Evolutionary conservation across 2,888 invertebrate genomes (phyloP), one percentile per base, ranked within the genome.

Genomic region (Linnaemya vulpina): DNA sequence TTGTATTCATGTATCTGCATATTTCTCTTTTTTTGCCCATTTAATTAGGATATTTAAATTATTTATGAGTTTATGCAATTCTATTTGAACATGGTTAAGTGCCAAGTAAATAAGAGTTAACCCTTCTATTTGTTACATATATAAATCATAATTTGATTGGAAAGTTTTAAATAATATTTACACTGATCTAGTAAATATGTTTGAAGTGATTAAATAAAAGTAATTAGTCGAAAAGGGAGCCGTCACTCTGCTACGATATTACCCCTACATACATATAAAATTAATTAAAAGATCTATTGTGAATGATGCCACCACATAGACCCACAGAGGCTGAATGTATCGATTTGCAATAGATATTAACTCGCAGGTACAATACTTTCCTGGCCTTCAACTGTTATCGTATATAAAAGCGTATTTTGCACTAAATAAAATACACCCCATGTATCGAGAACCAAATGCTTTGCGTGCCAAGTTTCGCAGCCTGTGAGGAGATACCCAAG

Each of bases 1-100:
- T 53, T 53, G 43, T n/a, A 10, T 38, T 65, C 43, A 15, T 49
- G 11, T 38, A 1, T 46, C 22, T 30, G n/a, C 10, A 22, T 76
- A 1, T 60, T 46, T 63, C 17, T 25, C 10, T 65, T 30, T 25
- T 71, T 49, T 58, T 77, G 49, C 17, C 43, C 43, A 79, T 79
- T 81, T 81, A 81, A 81, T 81, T 81, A 75, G 81, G 38, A 75
- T 68, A 81, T 62, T 81, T 46, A 68, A 81, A 68, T 38, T 75
- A 70, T 53, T 80, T 74, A 74, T 68, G 53, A 60, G 60, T 60
- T 81, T 51, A 51, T 51, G 49, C 49, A 60, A 55, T 71, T 71
- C 35, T 53, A 71, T 74, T 73, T 73, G 51, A 15, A 40, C 11
- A 55, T 40, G 62, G 49, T 51, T 51, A 60, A 80, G 65, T 73